phyloP scores from a whole-genome alignment of 2,888 invertebrate species.

The Xylocampa areola region DNA sequence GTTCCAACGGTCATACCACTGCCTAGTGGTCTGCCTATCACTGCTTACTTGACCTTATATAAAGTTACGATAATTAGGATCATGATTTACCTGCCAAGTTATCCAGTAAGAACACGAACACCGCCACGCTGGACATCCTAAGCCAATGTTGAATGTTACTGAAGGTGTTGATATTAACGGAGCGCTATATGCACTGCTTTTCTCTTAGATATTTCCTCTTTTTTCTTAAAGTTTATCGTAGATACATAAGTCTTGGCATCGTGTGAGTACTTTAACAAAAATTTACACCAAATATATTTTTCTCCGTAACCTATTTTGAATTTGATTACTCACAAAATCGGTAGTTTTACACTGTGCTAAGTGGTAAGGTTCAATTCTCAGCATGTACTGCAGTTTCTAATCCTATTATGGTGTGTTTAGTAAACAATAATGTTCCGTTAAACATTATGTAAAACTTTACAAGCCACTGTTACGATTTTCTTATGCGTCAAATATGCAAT shows the following conservation, averaged over 20 bases:
- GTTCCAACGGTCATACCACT: no score
- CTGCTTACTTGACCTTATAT: no score
- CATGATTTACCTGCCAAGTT: constrained; percentile 61
- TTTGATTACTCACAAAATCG: no score
- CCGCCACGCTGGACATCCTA: constrained; percentile 61
- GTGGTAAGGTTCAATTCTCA: not conserved
- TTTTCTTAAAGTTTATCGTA: not conserved
- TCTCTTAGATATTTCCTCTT: not conserved
- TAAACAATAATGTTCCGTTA: constrained; percentile 20
- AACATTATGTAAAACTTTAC: constrained; percentile 35
- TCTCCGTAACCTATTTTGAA: no score
- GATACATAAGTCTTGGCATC: not conserved
- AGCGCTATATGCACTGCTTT: constrained; percentile 2
- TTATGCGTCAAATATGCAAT: not conserved
- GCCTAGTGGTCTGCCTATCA: no score
- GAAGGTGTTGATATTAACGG: constrained; percentile 1
- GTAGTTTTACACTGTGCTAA: not conserved
- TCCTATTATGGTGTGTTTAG: constrained; percentile 21
- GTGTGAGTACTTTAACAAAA: not conserved
- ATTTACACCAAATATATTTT: no score
- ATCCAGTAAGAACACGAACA: constrained; percentile 68
- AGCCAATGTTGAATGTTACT: constrained; percentile 24
- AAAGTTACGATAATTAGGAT: no score
- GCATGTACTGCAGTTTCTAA: constrained; percentile 10
- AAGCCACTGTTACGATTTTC: constrained; percentile 5